Percentiles rank a stretch among this genome's conserved stretches.
These are phyloP conservation scores for Sorex maritimensis DNA, from an alignment of 2,797 vertebrate genomes.

Conservation along the genomic window DNA sequence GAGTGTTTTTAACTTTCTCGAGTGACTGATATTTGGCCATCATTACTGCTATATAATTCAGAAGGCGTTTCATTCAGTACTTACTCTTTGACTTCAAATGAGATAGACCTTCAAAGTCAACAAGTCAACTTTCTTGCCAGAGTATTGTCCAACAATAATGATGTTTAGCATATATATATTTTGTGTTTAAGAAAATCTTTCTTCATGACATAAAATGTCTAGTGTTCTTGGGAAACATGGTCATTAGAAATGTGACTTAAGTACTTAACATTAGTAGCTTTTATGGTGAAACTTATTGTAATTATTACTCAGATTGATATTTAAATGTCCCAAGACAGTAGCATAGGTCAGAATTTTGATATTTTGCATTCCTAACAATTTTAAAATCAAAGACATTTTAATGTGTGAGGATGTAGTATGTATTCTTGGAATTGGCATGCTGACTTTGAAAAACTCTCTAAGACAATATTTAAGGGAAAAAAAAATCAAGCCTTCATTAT, in stretches of 20 bases:
- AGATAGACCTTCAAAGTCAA: constrained; percentile 62
- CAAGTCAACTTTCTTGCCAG: constrained; percentile 75
- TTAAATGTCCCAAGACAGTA: constrained; percentile 58
- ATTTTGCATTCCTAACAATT: constrained; percentile 45
- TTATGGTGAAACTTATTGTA: constrained; percentile 65
- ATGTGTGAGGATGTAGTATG: background rate
- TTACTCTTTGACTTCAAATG: constrained; percentile 63
- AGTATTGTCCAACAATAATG: constrained; percentile 73
- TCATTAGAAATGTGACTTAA: constrained; percentile 71
- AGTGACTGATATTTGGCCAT: constrained; percentile 71
- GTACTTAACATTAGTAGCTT: constrained; percentile 73
- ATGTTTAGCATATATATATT: constrained; percentile 75
- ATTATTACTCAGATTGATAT: constrained; percentile 72
- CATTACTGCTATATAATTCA: constrained; percentile 74
- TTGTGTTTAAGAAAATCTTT: constrained; percentile 61
- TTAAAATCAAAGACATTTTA: constrained; percentile 35
- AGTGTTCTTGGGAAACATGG: constrained; percentile 77
- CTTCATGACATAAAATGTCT: constrained; percentile 81
- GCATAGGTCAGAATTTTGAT: background rate
- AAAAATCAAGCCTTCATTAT: background rate
- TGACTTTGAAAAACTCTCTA: constrained; percentile 25
- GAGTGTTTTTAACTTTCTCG: constrained; percentile 68
- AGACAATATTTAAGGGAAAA: background rate
- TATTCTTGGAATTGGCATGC: constrained; percentile 1
- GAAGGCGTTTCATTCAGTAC: constrained; percentile 67